These are phyloP conservation scores for Selenia dentaria DNA, from an alignment of 2,888 invertebrate species.

Conservation along the genomic window DNA sequence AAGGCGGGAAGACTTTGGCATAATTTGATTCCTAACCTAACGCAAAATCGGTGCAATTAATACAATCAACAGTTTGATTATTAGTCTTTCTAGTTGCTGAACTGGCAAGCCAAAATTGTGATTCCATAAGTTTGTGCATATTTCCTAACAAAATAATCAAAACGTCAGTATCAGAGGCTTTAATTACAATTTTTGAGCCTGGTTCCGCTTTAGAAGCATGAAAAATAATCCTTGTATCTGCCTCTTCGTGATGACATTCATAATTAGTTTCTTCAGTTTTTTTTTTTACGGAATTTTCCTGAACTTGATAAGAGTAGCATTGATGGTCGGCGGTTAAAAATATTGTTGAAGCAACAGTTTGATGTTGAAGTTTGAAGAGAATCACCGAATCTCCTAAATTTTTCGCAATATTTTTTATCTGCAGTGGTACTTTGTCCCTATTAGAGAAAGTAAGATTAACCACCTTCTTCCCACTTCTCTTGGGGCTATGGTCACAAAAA, in stretches of 20 bases:
- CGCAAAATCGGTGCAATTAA: conserved; percentile 7
- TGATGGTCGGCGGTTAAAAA: not conserved
- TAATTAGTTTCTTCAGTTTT: conserved; percentile 24
- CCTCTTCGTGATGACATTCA: conserved; percentile 16
- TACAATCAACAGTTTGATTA: conserved; percentile 26
- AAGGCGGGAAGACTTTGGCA: not conserved
- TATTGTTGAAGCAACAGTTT: too few species aligned
- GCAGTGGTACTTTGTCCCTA: too few species aligned
- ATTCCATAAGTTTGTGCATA: conserved; percentile 29
- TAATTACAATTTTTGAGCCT: conserved; percentile 32
- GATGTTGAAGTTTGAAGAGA: too few species aligned
- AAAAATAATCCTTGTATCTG: conserved; percentile 35
- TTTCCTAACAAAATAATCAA: conserved; percentile 34
- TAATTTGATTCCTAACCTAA: conserved; percentile 23
- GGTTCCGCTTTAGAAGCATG: conserved; percentile 31
- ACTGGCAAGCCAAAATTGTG: too few species aligned
- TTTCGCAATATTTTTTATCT: too few species aligned
- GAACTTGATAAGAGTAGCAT: too few species aligned
- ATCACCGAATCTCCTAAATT: too few species aligned
- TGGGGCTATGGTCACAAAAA: too few species aligned
- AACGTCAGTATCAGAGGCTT: conserved; percentile 36
- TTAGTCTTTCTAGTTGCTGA: too few species aligned
- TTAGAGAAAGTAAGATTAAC: too few species aligned
- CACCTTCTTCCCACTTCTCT: too few species aligned
- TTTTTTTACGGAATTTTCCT: conserved; percentile 1